Conservation (phyloP, 30 jellyfish, hydroid and myxozoan genomes). For the Turritopsis rubra region DNA sequence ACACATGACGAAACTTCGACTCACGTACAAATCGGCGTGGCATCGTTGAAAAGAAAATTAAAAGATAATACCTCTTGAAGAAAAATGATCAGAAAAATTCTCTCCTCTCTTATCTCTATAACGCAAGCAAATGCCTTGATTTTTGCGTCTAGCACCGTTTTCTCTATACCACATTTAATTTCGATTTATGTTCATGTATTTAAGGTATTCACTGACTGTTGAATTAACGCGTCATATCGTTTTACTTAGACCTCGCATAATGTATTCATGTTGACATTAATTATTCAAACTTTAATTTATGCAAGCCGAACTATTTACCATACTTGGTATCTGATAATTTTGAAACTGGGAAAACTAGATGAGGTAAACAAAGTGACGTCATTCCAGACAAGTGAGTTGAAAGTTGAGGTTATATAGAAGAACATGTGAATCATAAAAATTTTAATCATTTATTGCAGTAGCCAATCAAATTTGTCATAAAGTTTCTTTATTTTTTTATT, state of each 20-base stretch:
- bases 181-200: background rate
- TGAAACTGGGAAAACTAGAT: background rate
- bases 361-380: background rate
- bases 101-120: background rate
- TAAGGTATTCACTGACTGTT: background rate
- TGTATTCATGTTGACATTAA: background rate
- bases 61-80: too few relatives aligned
- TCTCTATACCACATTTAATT: background rate
- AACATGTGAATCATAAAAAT: background rate
- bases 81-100: too few relatives aligned
- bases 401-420: background rate
- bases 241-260: background rate
- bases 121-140: background rate
- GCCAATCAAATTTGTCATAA: background rate
- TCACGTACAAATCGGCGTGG: conserved; percentile 65
- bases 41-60: conserved; percentile 25
- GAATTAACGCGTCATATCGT: background rate
- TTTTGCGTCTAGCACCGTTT: background rate
- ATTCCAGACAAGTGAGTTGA: too few relatives aligned
- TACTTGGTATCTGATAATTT: too few relatives aligned
- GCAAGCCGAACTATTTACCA: background rate
- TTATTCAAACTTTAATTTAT: background rate
- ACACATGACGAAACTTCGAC: conserved; percentile 80
- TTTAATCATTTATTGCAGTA: background rate
- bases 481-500: too few relatives aligned